Evolutionary conservation across 2,888 invertebrate genomes (phyloP).

Genomic region (Drosophila rellima): DNA sequence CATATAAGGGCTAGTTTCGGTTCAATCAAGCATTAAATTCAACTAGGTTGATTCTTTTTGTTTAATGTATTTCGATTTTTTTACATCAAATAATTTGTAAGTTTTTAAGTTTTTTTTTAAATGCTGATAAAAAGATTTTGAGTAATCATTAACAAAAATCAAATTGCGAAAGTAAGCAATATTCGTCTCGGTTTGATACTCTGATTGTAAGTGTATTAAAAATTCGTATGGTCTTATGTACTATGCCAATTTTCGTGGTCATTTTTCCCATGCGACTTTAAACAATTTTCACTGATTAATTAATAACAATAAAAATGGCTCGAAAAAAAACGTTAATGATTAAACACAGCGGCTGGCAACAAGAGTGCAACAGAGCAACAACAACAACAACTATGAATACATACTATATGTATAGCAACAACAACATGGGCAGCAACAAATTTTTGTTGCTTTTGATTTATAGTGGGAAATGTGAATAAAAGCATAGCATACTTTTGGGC

Average conservation of each 20-base stretch:
- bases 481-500: conserved; percentile 69
- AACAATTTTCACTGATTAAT: conserved; percentile 74
- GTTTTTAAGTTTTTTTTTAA: no score
- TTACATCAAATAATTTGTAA: no score
- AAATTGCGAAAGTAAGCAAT: no score
- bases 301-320: conserved; percentile 76
- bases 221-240: conserved; percentile 10
- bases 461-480: conserved; percentile 67
- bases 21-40: no score
- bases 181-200: no score
- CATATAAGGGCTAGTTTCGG: no score
- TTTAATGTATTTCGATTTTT: no score
- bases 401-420: conserved; percentile 11
- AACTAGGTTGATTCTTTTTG: no score
- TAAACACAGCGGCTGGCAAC: conserved; percentile 62
- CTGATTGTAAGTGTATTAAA: conserved; percentile 9
- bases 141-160: no score
- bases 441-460: conserved; percentile 76
- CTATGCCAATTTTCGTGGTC: conserved; percentile 1
- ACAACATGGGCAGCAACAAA: conserved; percentile 41
- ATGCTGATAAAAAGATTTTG: no score
- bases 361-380: conserved; percentile 42
- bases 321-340: conserved; percentile 63
- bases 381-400: conserved; percentile 20
- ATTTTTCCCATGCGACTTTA: conserved; percentile 46